Evolutionary conservation across 2,113 vertebrate genomes (phyloP), one percentile per base, ranked within the genome.

Genomic region (Phoenicopterus ruber): DNA sequence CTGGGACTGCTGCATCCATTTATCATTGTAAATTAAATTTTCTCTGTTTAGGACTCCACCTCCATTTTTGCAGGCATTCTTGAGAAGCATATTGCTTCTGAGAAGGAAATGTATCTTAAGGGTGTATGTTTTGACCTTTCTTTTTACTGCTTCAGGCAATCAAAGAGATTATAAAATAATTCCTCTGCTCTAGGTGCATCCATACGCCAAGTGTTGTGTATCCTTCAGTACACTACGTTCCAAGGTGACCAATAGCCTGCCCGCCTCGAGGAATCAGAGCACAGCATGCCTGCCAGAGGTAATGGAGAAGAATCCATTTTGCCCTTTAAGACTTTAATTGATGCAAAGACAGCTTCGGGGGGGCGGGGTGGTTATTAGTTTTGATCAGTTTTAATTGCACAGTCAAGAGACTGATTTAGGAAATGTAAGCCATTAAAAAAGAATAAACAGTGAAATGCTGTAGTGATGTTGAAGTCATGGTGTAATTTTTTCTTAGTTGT

Each of bases 341-440:
- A 81, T 59, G 42, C 40, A 47, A 40, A 88, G 22, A 24, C 55
- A 78, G 72, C 49, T 70, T 31, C 6, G 70, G 42, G 46, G 61
- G 11, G 11, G 15, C 50, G 26, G 46, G 7, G 5, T 63, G 78
- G 70, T 54, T 6, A 86, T 70, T 88, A 81, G 11, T 89, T 88
- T 73, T 86, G 15, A 40, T 77, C 34, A 13, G 44, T 86, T 94
- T 59, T 78, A 82, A 90, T 77, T 88, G 28, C 46, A 70, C 46
- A 73, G 71, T 66, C 17, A 67, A 83, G 95, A 83, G 42, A 70
- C 20, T 44, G 47, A 88, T 70, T 66, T 77, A 80, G 72, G 69
- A 93, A 90, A 90, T 52, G 63, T 44, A 40, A 74, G 22, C 82
- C 76, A 88, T 90, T 96, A 92, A 86, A 77, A 94, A 80, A 69